These are phyloP conservation scores for Aphelinus certus DNA, from an alignment of 1,140 invertebrate genomes.

Conservation along the genomic window DNA sequence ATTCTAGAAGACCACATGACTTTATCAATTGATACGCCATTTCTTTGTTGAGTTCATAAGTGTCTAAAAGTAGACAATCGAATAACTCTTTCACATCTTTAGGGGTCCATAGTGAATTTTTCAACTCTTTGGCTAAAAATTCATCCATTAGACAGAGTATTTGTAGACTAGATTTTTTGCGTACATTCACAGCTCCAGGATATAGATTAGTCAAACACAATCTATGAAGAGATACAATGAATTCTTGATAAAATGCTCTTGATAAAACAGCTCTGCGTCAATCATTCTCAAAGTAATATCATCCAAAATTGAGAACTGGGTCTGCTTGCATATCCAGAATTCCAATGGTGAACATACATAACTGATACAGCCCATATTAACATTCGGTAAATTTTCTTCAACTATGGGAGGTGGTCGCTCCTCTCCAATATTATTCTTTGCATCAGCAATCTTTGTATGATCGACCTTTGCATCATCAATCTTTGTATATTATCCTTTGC, in stretches of 20 bases:
- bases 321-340: no score
- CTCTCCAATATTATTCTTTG: no score
- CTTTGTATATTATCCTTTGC: no score
- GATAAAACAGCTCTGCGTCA: no score
- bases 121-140: conserved; percentile 45
- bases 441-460: no score
- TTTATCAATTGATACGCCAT: conserved; percentile 65
- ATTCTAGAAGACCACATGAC: conserved; percentile 43
- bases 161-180: conserved; percentile 73
- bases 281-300: no score
- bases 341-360: no score
- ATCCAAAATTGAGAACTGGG: no score
- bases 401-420: no score
- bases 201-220: conserved; percentile 71
- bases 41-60: conserved; percentile 82
- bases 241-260: conserved; percentile 54
- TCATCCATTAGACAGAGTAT: conserved; percentile 59
- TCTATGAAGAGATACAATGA: conserved; percentile 65
- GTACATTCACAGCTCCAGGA: conserved; percentile 75
- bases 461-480: no score
- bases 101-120: conserved; percentile 28
- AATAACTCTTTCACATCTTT: conserved; percentile 62
- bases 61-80: conserved; percentile 72
- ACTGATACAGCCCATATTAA: no score
- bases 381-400: no score